Evolutionary conservation across 1,140 invertebrate species (phyloP), one percentile per base, ranked within the genome.

Genomic region (Onthophagus taurus): DNA sequence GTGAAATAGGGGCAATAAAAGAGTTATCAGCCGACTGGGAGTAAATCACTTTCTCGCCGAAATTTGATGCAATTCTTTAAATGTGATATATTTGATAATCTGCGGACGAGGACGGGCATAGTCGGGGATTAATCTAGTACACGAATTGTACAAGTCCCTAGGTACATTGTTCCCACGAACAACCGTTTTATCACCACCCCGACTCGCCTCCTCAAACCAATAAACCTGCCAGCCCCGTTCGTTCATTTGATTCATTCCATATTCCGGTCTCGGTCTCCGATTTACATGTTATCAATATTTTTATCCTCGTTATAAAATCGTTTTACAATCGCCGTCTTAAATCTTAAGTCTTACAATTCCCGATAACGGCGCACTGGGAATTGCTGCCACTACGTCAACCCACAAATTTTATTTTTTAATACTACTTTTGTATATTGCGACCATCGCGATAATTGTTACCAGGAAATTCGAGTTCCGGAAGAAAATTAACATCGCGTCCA

Each of bases 241-340:
- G 55, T 55, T 63, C 57, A 57, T 60, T 63, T 60, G 52, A 60
- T 61, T 59, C 60, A 58, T 61, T 63, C 55, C 51, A 63, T 61
- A 63, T 63, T 63, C 60, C 51, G 35, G 47, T 34, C 43, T 51
- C n/a, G 51, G 54, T 55, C 38, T 52, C 48, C 55, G 60, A 63
- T 63, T 63, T 63, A 63, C 60, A 63, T 63, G 57, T 60, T 61
- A 63, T 63, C 59, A 59, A 63, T 63, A 63, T 63, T 63, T 62
- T 63, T 58, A 58, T 61, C 53, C 53, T 56, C 55, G 57, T 60
- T 59, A 59, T 55, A 53, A 60, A 60, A 59, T 60, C 56, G 56
- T 45, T 45, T 45, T 45, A 45, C 44, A 45, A 45, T 45, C 44
- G 53, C 47, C 46, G 52, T n/a, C n/a, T n/a, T n/a, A n/a, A n/a